Evolutionary conservation across 2,888 invertebrate species (phyloP), one percentile per base, ranked within the genome.

Genomic region (Drosophila paucipuncta): DNA sequence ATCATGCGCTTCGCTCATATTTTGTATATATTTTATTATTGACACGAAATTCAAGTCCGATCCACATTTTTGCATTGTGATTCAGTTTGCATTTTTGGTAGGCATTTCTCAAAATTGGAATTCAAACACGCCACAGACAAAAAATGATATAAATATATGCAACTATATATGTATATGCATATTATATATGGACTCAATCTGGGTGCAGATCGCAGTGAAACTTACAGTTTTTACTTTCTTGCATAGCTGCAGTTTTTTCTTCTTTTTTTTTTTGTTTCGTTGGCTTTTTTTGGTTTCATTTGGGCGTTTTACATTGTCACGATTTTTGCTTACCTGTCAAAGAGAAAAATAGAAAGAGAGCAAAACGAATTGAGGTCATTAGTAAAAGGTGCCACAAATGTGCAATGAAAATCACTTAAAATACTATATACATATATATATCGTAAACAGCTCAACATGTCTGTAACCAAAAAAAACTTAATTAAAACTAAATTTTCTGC

Each of bases 251-350:
- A 79, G 49, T 72, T 79, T 75, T 68, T 62, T 47, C 39, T 62
- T 65, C 37, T 52, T 25, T 54, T 28, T 33, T 59, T 35, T 58
- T n/a, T 43, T 18, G 25, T 55, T 16, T 18, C 6, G 52, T 52
- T 52, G n/a, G n/a, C n/a, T 74, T 74, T 78, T 30, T 47, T n/a
- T 28, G 54, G 47, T 28, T 60, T 57, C 47, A 16, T 67, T 77
- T 57, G 83, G 83, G 73, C 86, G 80, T 88, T 80, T 80, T 74
- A 78, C 69, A 66, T 70, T 77, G 87, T 90, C 87, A 90, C 89
- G 90, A 89, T 70, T 86, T 88, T 72, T 74, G 86, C 90, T 88
- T 88, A 88, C 87, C 87, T 88, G 90, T 74, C 70, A 90, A 91
- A 76, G 80, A 90, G 81, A 90, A 81, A 81, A 73, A 83, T 67